Percentiles rank a stretch among this genome's conserved stretches.
Evolutionary conservation across 2,113 vertebrate genomes (phyloP).

Genomic region (Nesospiza acunhae): DNA sequence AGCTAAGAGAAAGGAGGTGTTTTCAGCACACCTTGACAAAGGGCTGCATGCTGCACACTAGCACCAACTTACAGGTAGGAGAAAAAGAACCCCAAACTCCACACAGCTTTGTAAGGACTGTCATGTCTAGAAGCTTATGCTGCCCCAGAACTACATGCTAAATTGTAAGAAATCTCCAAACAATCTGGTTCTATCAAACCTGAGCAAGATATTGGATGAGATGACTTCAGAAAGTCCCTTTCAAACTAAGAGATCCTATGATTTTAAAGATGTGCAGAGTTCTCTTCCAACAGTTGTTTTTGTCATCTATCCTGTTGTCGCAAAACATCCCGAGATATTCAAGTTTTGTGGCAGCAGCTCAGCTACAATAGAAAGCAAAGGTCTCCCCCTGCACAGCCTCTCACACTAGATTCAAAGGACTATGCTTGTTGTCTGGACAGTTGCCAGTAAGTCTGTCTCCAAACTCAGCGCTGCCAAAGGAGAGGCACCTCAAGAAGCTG

Average conservation of each 20-base stretch:
- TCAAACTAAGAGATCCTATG: not conserved
- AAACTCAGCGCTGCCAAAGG: not conserved
- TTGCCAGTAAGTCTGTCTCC: not conserved
- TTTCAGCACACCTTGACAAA: not conserved
- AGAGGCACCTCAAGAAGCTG: not conserved
- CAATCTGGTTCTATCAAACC: not conserved
- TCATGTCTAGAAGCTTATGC: not conserved
- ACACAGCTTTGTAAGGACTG: not conserved
- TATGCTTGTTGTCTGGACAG: not conserved
- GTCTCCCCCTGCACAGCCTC: not conserved
- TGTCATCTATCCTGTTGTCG: not conserved
- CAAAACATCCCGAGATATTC: not conserved
- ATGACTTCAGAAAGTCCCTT: not conserved
- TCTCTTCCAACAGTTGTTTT: not conserved
- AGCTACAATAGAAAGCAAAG: not conserved
- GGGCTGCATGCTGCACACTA: not conserved
- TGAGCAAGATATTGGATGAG: not conserved
- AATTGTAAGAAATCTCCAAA: not conserved
- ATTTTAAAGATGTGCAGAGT: not conserved
- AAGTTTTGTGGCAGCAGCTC: not conserved
- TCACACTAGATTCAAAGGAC: not conserved
- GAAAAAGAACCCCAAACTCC: fast-evolving
- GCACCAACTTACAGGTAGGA: not conserved
- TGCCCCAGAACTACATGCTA: not conserved
- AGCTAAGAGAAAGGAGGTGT: not conserved